Evolutionary conservation across 2,113 vertebrate genomes (phyloP).

Genomic region (Thunnus thynnus): DNA sequence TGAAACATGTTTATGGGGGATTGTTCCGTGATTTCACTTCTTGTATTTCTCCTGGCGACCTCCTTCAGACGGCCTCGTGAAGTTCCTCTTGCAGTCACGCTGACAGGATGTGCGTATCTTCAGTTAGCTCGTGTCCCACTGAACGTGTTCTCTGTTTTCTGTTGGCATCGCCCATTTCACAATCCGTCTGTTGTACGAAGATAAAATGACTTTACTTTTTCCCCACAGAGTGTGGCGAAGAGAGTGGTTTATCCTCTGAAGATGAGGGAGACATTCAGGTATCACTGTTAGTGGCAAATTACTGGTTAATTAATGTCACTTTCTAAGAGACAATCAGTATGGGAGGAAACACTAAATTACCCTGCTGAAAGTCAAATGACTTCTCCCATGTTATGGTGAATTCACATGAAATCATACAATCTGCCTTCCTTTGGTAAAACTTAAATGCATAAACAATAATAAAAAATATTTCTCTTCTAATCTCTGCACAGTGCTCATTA

Average conservation of each 20-base stretch:
- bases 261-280: conserved; percentile 82
- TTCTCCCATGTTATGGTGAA: too few relatives aligned
- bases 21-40: conserved; percentile 58
- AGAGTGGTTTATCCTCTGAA: conserved; percentile 70
- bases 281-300: conserved; percentile 2
- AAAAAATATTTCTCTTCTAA: too few relatives aligned
- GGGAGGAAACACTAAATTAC: neutral
- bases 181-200: neutral
- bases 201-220: conserved; percentile 19
- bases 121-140: neutral
- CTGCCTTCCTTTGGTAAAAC: too few relatives aligned
- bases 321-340: conserved; percentile 1
- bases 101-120: conserved; percentile 27
- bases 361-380: neutral
- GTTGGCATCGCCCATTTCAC: neutral
- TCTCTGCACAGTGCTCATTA: too few relatives aligned
- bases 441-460: too few relatives aligned
- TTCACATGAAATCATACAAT: too few relatives aligned
- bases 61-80: neutral
- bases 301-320: conserved; percentile 9
- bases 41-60: neutral
- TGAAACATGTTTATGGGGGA: neutral
- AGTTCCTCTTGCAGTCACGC: conserved; percentile 39
- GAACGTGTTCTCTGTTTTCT: neutral
- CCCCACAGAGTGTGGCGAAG: conserved; percentile 71